Conservation (phyloP, 2,888 invertebrate species). For the Zelleria hepariella region DNA sequence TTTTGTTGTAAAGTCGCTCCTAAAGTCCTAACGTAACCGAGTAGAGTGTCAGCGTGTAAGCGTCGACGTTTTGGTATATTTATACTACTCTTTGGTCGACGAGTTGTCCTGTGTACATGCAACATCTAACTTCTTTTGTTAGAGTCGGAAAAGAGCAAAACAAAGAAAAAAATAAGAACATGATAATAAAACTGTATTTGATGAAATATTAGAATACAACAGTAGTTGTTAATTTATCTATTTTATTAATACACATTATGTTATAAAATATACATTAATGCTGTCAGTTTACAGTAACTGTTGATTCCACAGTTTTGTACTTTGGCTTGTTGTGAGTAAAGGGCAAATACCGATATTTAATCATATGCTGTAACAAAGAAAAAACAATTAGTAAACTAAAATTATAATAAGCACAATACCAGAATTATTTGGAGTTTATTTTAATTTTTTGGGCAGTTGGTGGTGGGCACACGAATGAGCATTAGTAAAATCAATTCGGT, state of each 20-base stretch:
- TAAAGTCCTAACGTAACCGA: no score
- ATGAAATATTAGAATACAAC: slow-evolving; percentile 62
- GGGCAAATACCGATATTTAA: slow-evolving; percentile 98
- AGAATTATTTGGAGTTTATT: no score
- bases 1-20: no score
- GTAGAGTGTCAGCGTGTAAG: no score
- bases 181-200: slow-evolving; percentile 66
- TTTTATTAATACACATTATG: slow-evolving; percentile 23
- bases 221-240: slow-evolving; percentile 55
- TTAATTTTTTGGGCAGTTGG: not conserved
- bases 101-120: no score
- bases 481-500: no score
- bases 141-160: no score
- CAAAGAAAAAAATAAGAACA: slow-evolving; percentile 45
- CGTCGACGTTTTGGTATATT: no score
- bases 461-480: no score
- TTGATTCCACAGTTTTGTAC: slow-evolving; percentile 78
- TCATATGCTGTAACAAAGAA: slow-evolving; percentile 92
- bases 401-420: no score
- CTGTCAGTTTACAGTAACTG: slow-evolving; percentile 59
- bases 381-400: not conserved
- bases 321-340: slow-evolving; percentile 98
- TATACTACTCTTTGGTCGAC: no score
- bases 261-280: slow-evolving; percentile 14
- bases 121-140: no score